Base-by-base conservation (phyloP, 2,113 vertebrate species). In the Aplodontia rufa region DNA sequence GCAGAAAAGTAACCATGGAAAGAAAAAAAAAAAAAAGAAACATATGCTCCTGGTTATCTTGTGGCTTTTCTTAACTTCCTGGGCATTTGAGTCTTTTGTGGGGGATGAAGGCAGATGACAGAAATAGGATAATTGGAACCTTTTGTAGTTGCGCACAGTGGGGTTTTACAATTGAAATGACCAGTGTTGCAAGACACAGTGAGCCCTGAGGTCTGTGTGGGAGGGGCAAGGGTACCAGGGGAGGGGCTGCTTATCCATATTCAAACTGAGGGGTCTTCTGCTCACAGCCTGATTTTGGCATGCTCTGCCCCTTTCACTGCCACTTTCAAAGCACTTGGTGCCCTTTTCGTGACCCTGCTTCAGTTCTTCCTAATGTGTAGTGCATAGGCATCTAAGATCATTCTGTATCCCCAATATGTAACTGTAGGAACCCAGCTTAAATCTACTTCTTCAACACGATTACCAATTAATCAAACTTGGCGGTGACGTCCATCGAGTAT, bases 21-120 rank as follows among this genome's bases (percentile, higher is more conserved):
- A 97, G 87, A 95, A 79, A 83, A 47, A 58, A 37, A 68, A 17
- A 35, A 85, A 68, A 68, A 5, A 94, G n/a, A 94, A 66, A 28
- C 86, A 75, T 96, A 95, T 96, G 89, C 89, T 94, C 83, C 26
- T 96, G 87, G 83, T 97, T 96, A 97, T 93, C 60, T 76, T 32
- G 49, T 97, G 91, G 89, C 85, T 97, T 91, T 91, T 93, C 75
- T 86, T 88, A 89, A 87, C 92, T 96, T 96, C 69, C 88, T 91
- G 81, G 71, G 93, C 88, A 93, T 96, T 85, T 93, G 79, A 69
- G 78, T 76, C 94, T 95, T 97, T 93, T 94, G 86, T 97, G 85
- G 35, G 74, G 94, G 83, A 62, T 94, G 86, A 79, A 97, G 91
- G 82, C 74, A 92, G 79, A 97, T 85, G 93, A 94, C 78, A 96